These are phyloP conservation scores for Oreochromis spilurus DNA, from an alignment of 2,113 vertebrate genomes.

Conservation along the genomic window DNA sequence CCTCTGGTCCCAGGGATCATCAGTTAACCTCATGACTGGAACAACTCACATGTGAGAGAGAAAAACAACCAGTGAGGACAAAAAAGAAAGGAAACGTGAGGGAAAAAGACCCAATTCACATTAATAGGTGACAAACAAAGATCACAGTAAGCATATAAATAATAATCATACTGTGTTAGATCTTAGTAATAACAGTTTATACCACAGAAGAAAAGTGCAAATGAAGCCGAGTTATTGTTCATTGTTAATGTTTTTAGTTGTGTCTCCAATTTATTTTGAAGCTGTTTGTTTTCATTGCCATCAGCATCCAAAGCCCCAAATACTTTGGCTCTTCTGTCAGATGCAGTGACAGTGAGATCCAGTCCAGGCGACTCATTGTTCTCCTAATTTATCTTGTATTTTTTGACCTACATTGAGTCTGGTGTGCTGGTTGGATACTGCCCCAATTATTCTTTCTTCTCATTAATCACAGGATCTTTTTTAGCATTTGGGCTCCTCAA, in stretches of 20 bases:
- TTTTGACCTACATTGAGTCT: neutral
- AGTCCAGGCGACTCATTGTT: neutral
- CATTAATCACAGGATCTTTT: neutral
- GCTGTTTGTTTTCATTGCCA: neutral
- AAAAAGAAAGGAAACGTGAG: neutral
- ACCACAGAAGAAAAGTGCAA: neutral
- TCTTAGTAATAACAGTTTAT: neutral
- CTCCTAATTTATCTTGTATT: neutral
- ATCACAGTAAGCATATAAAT: neutral
- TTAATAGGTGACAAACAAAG: neutral
- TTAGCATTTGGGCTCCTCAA: neutral
- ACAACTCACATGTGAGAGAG: neutral
- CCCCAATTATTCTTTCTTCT: neutral
- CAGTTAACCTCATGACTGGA: neutral
- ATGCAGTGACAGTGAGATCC: neutral
- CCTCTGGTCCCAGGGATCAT: neutral
- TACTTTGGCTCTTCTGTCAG: neutral
- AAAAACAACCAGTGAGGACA: neutral
- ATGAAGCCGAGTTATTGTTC: neutral
- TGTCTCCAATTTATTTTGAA: neutral
- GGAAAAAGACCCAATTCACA: neutral
- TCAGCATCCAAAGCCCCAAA: neutral
- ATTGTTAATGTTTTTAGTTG: neutral
- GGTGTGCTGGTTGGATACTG: neutral
- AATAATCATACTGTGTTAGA: neutral